These are phyloP conservation scores for Tillus elongatus DNA, from an alignment of 2,888 invertebrate species.

Conservation along the genomic window DNA sequence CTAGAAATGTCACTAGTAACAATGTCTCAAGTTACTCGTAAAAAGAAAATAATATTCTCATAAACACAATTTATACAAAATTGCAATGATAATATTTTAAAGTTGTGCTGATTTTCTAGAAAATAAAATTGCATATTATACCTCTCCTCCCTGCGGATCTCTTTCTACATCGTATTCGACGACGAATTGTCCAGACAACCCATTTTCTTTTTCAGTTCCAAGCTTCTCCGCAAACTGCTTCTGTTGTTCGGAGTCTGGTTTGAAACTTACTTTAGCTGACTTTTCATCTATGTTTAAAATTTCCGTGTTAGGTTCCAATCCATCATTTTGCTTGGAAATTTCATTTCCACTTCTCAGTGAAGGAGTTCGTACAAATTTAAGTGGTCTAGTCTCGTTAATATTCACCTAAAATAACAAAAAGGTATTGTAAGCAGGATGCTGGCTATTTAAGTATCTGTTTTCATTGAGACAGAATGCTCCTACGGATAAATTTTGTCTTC, in stretches of 20 bases:
- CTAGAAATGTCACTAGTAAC: too few relatives aligned
- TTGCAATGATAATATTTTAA: too few relatives aligned
- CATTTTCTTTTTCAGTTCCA: conserved; percentile 29
- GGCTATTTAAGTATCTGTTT: too few relatives aligned
- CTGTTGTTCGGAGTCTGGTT: conserved; percentile 10
- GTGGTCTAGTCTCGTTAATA: conserved; percentile 51
- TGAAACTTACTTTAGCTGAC: conserved; percentile 12
- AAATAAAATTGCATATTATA: too few relatives aligned
- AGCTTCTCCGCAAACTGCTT: conserved; percentile 9
- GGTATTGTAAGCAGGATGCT: too few relatives aligned
- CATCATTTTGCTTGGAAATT: conserved; percentile 15
- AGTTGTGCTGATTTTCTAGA: too few relatives aligned
- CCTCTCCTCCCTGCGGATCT: conserved; percentile 34
- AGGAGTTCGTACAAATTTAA: conserved; percentile 51
- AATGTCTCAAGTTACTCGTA: too few relatives aligned
- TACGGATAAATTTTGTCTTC: too few relatives aligned
- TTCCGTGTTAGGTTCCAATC: conserved; percentile 10
- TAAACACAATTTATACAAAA: too few relatives aligned
- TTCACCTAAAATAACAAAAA: conserved; percentile 42
- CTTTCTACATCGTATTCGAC: conserved; percentile 59
- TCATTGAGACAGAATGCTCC: too few relatives aligned
- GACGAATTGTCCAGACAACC: conserved; percentile 53
- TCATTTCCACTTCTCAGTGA: conserved; percentile 26
- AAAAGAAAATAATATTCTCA: too few relatives aligned
- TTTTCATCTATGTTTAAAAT: conserved; percentile 12